Conservation (phyloP, 2,888 invertebrate species). For the Agrotis exclamationis region DNA sequence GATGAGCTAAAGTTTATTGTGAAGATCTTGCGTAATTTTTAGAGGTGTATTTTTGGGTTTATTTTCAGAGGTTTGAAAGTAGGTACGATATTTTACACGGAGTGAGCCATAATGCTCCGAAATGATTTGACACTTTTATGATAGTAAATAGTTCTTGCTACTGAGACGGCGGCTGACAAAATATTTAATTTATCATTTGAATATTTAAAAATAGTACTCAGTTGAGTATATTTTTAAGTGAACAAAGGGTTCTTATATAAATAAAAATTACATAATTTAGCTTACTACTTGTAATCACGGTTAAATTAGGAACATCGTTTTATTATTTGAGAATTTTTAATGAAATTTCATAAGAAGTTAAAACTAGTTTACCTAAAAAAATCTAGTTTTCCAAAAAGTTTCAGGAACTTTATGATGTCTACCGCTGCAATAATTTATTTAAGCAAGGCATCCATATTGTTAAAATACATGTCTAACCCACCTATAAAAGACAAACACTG, state of each 20-base stretch:
- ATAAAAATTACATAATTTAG: too few relatives aligned
- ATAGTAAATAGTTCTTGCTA: too few relatives aligned
- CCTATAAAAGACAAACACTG: conserved; percentile 73
- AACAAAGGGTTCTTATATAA: too few relatives aligned
- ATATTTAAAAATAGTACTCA: too few relatives aligned
- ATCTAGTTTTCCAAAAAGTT: too few relatives aligned
- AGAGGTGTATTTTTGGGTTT: neutral
- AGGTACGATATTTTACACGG: neutral
- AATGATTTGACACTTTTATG: too few relatives aligned
- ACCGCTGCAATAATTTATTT: neutral
- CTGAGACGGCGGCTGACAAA: too few relatives aligned
- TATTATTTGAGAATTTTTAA: neutral
- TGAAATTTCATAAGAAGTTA: neutral
- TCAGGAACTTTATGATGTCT: too few relatives aligned
- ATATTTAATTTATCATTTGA: too few relatives aligned
- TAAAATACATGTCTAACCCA: conserved; percentile 4
- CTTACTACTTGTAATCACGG: neutral
- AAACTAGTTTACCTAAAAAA: too few relatives aligned
- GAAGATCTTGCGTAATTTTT: conserved; percentile 25
- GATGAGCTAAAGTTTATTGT: conserved; percentile 51
- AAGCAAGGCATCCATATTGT: neutral
- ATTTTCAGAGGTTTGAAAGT: neutral
- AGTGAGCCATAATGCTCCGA: neutral
- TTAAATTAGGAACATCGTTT: neutral
- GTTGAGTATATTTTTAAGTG: too few relatives aligned